phyloP scores from a whole-genome alignment of 1,140 invertebrate species.

The Eciton burchellii region DNA sequence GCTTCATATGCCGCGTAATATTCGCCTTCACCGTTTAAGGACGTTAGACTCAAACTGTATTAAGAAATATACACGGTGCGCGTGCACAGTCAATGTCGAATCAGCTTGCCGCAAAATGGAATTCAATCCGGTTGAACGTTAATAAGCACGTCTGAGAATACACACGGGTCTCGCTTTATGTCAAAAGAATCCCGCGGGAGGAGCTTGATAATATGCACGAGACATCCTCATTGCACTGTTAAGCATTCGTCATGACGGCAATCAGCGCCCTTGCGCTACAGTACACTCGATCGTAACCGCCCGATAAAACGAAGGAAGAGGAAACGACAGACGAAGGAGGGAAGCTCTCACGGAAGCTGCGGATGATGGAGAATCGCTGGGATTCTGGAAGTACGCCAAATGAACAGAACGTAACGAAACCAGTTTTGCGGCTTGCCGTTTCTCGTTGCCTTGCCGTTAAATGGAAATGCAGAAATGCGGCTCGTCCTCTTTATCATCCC shows the following conservation, averaged over 20 bases:
- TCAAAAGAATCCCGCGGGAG: too few relatives aligned
- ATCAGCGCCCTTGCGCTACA: conserved; percentile 45
- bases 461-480: conserved; percentile 52
- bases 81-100: conserved; percentile 27
- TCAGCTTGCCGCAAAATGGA: conserved; percentile 15
- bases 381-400: conserved; percentile 63
- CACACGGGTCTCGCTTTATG: neutral
- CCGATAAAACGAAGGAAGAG: conserved; percentile 54
- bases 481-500: conserved; percentile 26
- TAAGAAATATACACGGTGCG: conserved; percentile 29
- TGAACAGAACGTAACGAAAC: conserved; percentile 40
- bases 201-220: too few relatives aligned
- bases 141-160: neutral
- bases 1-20: conserved; percentile 24
- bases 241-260: conserved; percentile 32
- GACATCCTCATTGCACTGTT: neutral
- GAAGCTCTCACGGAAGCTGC: conserved; percentile 6
- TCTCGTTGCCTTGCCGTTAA: conserved; percentile 44
- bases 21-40: conserved; percentile 4
- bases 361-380: conserved; percentile 48
- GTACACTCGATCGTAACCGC: conserved; percentile 62
- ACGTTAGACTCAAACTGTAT: conserved; percentile 40
- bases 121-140: conserved; percentile 5
- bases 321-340: conserved; percentile 12
- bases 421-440: conserved; percentile 61